A percentile compares a stretch with the other conserved stretches of the same genome.
Conservation (phyloP, 1,140 invertebrate genomes). For the Zaprionus ghesquierei region DNA sequence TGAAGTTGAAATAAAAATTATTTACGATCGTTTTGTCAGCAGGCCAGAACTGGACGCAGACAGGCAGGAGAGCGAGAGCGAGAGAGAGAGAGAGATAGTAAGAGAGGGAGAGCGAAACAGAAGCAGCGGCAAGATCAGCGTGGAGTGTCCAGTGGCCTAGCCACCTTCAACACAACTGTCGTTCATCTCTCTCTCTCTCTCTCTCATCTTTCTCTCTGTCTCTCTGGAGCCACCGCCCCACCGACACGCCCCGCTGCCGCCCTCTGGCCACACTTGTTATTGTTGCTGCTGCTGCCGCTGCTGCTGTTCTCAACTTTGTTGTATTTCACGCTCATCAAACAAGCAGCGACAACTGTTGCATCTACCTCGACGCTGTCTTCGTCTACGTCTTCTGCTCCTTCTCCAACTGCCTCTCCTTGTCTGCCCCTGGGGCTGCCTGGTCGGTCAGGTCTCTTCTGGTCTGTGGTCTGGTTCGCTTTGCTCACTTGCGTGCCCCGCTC, state of each 20-base stretch:
- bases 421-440: not conserved
- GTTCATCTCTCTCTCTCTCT: conserved; percentile 48
- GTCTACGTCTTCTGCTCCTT: not conserved
- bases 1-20: conserved; percentile 79
- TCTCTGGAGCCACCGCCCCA: conserved; percentile 15
- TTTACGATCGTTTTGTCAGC: conserved; percentile 79
- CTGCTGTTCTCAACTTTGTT: conserved; percentile 66
- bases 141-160: conserved; percentile 39
- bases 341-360: conserved; percentile 70
- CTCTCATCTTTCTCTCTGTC: conserved; percentile 41
- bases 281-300: conserved; percentile 29
- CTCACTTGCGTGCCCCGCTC: conserved; percentile 64
- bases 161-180: conserved; percentile 52
- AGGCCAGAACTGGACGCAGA: conserved; percentile 61
- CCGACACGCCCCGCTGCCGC: conserved; percentile 21
- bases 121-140: not conserved
- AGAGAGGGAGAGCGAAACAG: not conserved
- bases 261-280: conserved; percentile 40
- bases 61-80: not conserved
- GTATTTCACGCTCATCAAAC: conserved; percentile 77
- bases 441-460: not conserved
- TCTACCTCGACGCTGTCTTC: conserved; percentile 23
- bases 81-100: not conserved
- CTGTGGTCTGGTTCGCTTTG: conserved; percentile 41
- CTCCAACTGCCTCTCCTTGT: not conserved